Evolutionary conservation across 2,797 vertebrate genomes (phyloP), one percentile per base, ranked within the genome.

Genomic region (Pygocentrus nattereri): DNA sequence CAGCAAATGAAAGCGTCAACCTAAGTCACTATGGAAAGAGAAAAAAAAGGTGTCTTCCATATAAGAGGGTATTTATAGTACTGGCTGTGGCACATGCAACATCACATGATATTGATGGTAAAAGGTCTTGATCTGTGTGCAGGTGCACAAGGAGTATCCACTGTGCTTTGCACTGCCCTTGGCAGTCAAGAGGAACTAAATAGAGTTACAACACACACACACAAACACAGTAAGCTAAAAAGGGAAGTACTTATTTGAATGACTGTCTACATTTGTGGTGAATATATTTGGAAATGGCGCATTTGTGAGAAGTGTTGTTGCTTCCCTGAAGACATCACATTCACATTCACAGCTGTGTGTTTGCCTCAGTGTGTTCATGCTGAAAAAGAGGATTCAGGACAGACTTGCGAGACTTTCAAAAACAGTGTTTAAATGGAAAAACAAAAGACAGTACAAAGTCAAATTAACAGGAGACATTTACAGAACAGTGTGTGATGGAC

Each of bases 361-460:
- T 50, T 47, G 64, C 50, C 67, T 68, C 5, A 7, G 44, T 25
- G 49, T 77, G 34, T 73, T 58, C 31, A 74, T 25, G 13, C 52
- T 58, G 52, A 23, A 74, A 56, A 80, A 72, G 83, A 70, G 84
- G 70, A 86, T 61, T 27, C 58, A 65, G 78, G 69, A 89, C 82
- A 21, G 13, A 21, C 16, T 8, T 59, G 67, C 67, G 34, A 71
- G 27, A 50, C 74, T 81, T 76, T 23, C 10, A 65, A 85, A 84
- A 86, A 65, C 27, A 64, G 76, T 75, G 83, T 90, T 90, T 83
- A 85, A 84, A 85, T 71, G 64, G 59, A 82, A 88, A 89, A 86
- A 77, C n/a, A 54, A 80, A 74, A 73, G 34, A 78, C 77, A 89
- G 76, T 87, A 86, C 75, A 86, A 82, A 73, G 78, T 80, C 76